Percentiles rank a stretch among this genome's conserved stretches.
These are phyloP conservation scores for Sula dactylatra DNA, from an alignment of 2,113 vertebrate species.

Conservation along the genomic window DNA sequence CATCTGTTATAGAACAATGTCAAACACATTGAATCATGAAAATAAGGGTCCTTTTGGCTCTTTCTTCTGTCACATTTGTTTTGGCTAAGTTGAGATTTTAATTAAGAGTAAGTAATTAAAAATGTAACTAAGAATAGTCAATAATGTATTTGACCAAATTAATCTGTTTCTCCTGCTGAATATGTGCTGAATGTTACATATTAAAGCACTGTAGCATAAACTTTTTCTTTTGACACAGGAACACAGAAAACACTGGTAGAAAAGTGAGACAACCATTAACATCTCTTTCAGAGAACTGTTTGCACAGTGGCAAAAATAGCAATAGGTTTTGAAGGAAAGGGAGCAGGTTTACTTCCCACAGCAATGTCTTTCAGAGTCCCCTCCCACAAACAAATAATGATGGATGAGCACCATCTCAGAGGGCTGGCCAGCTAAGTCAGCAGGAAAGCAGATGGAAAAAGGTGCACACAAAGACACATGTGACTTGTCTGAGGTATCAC, in stretches of 20 bases:
- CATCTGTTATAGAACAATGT: neutral
- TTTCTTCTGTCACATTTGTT: neutral
- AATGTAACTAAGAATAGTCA: neutral
- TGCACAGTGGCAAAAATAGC: accelerated
- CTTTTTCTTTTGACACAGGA: neutral
- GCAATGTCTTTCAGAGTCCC: neutral
- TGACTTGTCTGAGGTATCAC: neutral
- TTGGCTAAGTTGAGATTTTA: neutral
- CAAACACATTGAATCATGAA: neutral
- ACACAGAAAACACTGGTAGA: neutral
- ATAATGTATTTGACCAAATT: neutral
- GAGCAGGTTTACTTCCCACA: neutral
- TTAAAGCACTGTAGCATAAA: neutral
- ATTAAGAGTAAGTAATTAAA: neutral
- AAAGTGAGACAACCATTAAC: neutral
- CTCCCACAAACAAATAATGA: neutral
- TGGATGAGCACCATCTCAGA: neutral
- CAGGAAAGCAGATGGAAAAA: neutral
- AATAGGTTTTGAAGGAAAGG: neutral
- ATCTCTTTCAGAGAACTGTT: neutral
- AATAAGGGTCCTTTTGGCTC: neutral
- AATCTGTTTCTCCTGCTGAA: neutral
- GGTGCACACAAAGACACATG: neutral
- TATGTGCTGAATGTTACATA: neutral
- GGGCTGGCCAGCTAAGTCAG: neutral